Conservation (phyloP, 2,797 vertebrate species). For the Enteromius trimaculatus region DNA sequence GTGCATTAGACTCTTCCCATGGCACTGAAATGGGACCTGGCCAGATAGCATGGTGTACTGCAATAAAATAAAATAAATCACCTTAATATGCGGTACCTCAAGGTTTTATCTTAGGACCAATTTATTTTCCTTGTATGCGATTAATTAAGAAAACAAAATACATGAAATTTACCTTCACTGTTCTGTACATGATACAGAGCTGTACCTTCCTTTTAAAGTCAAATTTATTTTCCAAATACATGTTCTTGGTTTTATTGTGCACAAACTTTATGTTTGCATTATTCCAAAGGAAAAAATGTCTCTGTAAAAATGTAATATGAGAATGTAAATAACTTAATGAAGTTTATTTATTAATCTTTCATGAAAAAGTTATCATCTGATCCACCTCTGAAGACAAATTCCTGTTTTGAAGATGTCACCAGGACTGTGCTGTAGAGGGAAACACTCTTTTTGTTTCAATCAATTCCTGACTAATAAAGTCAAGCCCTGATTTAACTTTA, state of each 20-base stretch:
- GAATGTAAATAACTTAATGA: neutral
- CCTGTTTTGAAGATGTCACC: neutral
- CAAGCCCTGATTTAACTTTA: neutral
- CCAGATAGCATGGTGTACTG: constrained; percentile 99
- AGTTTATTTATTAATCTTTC: neutral
- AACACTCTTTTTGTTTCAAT: neutral
- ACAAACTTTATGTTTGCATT: neutral
- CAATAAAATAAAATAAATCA: constrained; percentile 38
- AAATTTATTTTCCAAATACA: neutral
- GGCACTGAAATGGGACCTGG: constrained; percentile 97
- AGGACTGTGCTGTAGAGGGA: neutral
- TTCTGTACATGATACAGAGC: neutral
- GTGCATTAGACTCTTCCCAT: constrained; percentile 89
- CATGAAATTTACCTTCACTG: neutral
- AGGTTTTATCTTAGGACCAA: constrained; percentile 9
- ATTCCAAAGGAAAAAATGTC: neutral
- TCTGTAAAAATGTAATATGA: too few species aligned
- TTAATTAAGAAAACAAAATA: neutral
- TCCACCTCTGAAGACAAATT: neutral
- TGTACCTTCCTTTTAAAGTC: neutral
- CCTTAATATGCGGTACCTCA: neutral
- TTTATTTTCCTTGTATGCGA: neutral
- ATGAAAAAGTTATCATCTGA: neutral
- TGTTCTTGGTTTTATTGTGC: neutral
- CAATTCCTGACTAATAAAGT: neutral